These are phyloP conservation scores for Hemiscyllium ocellatum DNA, from an alignment of 2,113 vertebrate genomes.

Conservation along the genomic window DNA sequence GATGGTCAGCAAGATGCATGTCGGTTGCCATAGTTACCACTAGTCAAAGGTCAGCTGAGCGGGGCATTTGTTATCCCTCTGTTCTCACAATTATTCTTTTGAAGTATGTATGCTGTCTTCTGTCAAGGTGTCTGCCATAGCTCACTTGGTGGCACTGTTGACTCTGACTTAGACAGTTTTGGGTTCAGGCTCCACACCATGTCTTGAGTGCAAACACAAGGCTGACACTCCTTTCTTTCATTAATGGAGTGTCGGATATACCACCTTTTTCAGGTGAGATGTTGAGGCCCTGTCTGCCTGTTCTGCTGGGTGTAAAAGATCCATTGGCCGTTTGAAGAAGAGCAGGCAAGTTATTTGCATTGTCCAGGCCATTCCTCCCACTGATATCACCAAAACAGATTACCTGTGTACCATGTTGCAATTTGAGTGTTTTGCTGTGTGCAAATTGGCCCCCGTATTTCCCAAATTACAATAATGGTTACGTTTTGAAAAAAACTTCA, in stretches of 20 bases:
- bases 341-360: not conserved
- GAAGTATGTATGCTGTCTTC: not conserved
- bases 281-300: not conserved
- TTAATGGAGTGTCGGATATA: not conserved
- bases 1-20: not conserved
- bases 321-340: not conserved
- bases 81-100: not conserved
- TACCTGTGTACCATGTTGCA: not conserved
- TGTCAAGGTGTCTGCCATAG: too few relatives aligned
- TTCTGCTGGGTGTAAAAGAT: not conserved
- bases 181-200: not conserved
- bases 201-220: not conserved
- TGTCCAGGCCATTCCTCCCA: not conserved
- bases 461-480: not conserved
- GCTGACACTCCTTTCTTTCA: not conserved
- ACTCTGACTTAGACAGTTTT: not conserved
- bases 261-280: not conserved
- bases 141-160: not conserved
- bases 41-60: not conserved
- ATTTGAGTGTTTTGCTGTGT: not conserved
- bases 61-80: not conserved
- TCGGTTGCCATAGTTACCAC: not conserved
- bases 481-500: not conserved
- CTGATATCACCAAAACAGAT: not conserved
- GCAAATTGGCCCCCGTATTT: not conserved